Conservation (phyloP, 35 echinoderm and acorn worm species). For the Hemicentrotus pulcherrimus region DNA sequence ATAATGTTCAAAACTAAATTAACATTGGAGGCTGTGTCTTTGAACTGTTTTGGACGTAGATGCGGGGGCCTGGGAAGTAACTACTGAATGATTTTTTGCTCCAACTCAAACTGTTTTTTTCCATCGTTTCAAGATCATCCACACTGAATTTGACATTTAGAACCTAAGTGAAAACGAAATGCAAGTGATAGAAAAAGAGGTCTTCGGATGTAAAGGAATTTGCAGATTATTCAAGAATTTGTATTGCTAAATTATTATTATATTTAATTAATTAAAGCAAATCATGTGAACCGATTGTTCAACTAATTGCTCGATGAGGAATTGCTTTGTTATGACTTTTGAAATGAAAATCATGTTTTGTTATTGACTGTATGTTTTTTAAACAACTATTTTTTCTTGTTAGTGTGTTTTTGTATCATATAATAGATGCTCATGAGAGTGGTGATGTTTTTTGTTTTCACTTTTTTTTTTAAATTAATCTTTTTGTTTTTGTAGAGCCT, state of each 20-base stretch:
- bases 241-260: neutral
- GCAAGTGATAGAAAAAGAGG: too few relatives aligned
- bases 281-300: neutral
- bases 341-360: constrained; percentile 21
- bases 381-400: constrained; percentile 8
- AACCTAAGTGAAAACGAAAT: too few relatives aligned
- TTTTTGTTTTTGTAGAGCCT: neutral
- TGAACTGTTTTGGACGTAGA: too few relatives aligned
- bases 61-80: too few relatives aligned
- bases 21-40: too few relatives aligned
- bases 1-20: too few relatives aligned
- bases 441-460: neutral
- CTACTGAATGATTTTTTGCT: too few relatives aligned
- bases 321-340: neutral
- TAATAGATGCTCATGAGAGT: constrained; percentile 1
- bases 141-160: too few relatives aligned
- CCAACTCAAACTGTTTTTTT: too few relatives aligned
- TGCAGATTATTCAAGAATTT: neutral
- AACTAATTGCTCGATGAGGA: neutral
- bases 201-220: too few relatives aligned
- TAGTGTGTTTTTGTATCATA: constrained; percentile 43
- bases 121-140: too few relatives aligned
- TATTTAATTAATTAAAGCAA: neutral
- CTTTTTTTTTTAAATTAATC: too few relatives aligned
- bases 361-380: constrained; percentile 39